These are phyloP conservation scores for Amphipoea lucens DNA, from an alignment of 2,888 invertebrate species.

Conservation along the genomic window DNA sequence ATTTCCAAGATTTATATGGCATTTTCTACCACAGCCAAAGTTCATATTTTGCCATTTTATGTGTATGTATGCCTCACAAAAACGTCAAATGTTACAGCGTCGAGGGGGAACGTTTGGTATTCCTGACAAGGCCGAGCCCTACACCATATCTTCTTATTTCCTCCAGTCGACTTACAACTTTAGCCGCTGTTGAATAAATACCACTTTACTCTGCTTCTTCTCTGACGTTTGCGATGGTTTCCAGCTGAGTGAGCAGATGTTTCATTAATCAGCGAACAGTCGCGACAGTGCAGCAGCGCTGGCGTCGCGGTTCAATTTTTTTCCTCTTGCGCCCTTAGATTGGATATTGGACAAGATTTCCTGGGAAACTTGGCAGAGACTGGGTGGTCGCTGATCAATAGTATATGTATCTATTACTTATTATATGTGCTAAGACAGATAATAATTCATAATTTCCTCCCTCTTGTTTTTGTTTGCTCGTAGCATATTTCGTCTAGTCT, in stretches of 20 bases:
- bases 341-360: constrained; percentile 89
- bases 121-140: constrained; percentile 73
- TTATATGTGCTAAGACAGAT: constrained; percentile 31
- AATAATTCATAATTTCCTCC: constrained; percentile 47
- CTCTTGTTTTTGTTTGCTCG: constrained; percentile 8
- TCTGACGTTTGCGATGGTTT: constrained; percentile 73
- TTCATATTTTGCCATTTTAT: constrained; percentile 88
- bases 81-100: constrained; percentile 90
- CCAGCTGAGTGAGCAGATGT: constrained; percentile 85
- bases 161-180: constrained; percentile 42
- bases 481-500: constrained; percentile 12
- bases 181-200: constrained; percentile 23
- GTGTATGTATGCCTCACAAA: constrained; percentile 87
- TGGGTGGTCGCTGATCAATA: constrained; percentile 84
- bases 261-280: constrained; percentile 89
- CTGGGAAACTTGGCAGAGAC: constrained; percentile 84
- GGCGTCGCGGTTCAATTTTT: constrained; percentile 88
- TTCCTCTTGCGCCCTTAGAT: constrained; percentile 89
- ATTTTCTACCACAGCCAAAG: constrained; percentile 70
- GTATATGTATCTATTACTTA: constrained; percentile 56
- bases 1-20: constrained; percentile 63
- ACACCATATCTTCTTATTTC: constrained; percentile 48
- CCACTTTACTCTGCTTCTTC: constrained; percentile 30
- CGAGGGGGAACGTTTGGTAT: constrained; percentile 90
- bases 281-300: constrained; percentile 88